Evolutionary conservation across 2,797 vertebrate genomes (phyloP).

Genomic region (Enteromius unitaeniatus): DNA sequence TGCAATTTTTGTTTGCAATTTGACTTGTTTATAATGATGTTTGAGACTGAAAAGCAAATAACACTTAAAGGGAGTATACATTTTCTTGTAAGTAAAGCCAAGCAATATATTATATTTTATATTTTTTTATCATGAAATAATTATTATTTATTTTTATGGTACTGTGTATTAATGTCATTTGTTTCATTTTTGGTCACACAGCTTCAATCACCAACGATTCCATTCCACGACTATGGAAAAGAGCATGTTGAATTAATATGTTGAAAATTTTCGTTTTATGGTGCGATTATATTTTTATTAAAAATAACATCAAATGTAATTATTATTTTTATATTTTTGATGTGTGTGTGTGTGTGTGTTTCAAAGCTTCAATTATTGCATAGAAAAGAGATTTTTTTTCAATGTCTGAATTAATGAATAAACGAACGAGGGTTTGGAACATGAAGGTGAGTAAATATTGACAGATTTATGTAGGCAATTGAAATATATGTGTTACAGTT

Average conservation of each 20-base stretch:
- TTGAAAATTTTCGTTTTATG: no score
- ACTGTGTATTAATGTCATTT: neutral
- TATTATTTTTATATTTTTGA: neutral
- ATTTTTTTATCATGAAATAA: no score
- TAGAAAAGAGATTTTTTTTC: no score
- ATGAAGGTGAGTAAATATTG: neutral
- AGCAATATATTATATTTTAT: neutral
- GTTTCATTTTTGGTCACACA: neutral
- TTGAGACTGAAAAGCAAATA: neutral
- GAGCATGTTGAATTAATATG: neutral
- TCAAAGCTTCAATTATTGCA: neutral
- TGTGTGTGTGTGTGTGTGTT: neutral
- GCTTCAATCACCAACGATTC: neutral
- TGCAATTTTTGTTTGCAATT: no score
- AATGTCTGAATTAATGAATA: neutral
- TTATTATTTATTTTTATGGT: neutral
- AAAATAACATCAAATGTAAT: neutral
- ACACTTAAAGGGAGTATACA: neutral
- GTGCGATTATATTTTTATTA: neutral
- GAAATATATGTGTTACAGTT: neutral
- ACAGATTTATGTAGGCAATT: neutral
- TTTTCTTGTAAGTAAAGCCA: neutral
- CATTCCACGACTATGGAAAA: no score
- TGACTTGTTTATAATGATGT: neutral
- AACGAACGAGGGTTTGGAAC: neutral